Evolutionary conservation across 2,113 vertebrate genomes (phyloP), one percentile per base, ranked within the genome.

Genomic region (Varanus komodoensis): DNA sequence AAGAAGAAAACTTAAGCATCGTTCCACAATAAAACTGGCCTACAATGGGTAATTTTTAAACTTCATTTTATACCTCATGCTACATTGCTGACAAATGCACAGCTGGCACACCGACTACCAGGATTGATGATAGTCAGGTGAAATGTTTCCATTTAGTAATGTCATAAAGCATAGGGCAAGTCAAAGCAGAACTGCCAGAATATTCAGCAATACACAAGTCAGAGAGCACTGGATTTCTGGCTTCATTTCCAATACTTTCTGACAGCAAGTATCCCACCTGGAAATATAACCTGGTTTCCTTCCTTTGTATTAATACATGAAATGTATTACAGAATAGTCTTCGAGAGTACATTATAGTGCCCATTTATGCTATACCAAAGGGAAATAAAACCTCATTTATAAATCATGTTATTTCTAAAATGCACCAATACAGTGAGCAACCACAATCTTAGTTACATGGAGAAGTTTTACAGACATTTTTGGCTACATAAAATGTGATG

Each of bases 91-190:
- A 15, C 82, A 90, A 80, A 64, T 50, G 78, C 9, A 81, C 61
- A n/a, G 38, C 82, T 90, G 77, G 91, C 27, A 89, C 84, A 38
- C 83, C 29, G 2, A 48, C 25, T 79, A 32, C 54, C 71, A 73
- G 89, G 90, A 94, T 75, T 94, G 89, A 69, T 21, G 84, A 74
- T 8, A 77, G 77, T 73, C 83, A 87, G 57, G n/a, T 71, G 84
- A 91, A 89, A 88, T 68, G 25, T 92, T 92, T 87, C 82, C 90
- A 93, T 93, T 95, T 93, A 93, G 81, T 71, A 71, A 0, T 6
- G 78, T 73, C 87, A 19, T 95, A 92, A 92, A 92, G 1, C 77
- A 1, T 8, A 2, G 92, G 93, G 74, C 81, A 34, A 92, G 92
- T 79, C 87, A 44, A 84, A 90, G 91, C 48, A 52, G 90, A 91